Conservation (phyloP, 2,113 vertebrate species). For the Corythornis vintsioides region DNA sequence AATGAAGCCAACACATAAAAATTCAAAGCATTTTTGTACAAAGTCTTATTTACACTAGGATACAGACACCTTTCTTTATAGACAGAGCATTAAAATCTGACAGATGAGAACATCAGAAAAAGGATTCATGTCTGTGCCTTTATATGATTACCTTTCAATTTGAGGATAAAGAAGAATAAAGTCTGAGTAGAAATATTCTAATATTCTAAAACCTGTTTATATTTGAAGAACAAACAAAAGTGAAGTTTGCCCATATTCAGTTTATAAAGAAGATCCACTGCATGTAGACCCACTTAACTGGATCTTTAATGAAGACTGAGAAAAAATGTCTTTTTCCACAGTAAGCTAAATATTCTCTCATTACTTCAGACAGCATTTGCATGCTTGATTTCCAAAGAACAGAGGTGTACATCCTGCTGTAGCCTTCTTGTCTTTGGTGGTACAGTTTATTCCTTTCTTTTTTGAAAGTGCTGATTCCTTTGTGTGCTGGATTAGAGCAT, state of each 20-base stretch:
- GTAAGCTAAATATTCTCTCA: not conserved
- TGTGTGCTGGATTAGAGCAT: not conserved
- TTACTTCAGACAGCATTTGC: not conserved
- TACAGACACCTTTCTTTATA: slow-evolving; percentile 54
- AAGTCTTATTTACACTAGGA: slow-evolving; percentile 55
- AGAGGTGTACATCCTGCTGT: not conserved
- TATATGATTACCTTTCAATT: slow-evolving; percentile 28
- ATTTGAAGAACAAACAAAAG: slow-evolving; percentile 6
- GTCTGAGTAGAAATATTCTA: not conserved
- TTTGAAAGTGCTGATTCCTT: no score
- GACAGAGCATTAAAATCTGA: slow-evolving; percentile 57
- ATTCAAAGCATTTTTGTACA: slow-evolving; percentile 51
- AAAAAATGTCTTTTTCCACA: not conserved
- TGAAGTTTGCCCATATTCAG: not conserved
- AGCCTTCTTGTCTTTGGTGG: not conserved
- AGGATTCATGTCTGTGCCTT: slow-evolving; percentile 8
- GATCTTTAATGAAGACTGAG: not conserved
- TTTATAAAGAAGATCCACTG: not conserved
- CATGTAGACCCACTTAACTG: not conserved
- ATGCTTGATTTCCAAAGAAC: not conserved
- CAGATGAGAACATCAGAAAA: slow-evolving; percentile 29
- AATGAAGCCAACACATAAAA: slow-evolving; percentile 52
- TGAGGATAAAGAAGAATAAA: slow-evolving; percentile 13
- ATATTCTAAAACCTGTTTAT: not conserved
- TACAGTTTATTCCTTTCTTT: not conserved